Conservation (phyloP, 2,797 vertebrate species). For the Catharus ustulatus region DNA sequence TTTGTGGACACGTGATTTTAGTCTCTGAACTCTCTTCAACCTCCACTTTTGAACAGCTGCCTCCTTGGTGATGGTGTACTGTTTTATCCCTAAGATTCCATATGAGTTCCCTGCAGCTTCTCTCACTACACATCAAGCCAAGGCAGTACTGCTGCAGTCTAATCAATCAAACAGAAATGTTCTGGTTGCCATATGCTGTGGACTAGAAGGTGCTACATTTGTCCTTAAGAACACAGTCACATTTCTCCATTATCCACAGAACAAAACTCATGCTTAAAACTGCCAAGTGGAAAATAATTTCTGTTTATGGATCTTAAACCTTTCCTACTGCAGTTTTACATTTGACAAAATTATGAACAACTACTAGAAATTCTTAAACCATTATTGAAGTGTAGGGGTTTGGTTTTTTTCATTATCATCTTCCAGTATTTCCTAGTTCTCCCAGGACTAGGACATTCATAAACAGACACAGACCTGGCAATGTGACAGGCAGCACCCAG, state of each 20-base stretch:
- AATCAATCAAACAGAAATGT: neutral
- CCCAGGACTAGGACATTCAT: neutral
- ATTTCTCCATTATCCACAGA: neutral
- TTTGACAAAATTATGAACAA: neutral
- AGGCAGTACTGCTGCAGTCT: neutral
- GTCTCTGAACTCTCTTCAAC: neutral
- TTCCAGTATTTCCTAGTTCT: neutral
- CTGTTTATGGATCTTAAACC: neutral
- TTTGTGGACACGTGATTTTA: neutral
- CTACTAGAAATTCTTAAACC: neutral
- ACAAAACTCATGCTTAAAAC: neutral
- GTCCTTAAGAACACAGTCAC: neutral
- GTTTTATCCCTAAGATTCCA: neutral
- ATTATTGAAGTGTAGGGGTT: neutral
- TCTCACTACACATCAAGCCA: neutral
- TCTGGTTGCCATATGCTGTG: neutral
- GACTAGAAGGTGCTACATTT: neutral
- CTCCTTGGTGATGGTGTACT: neutral
- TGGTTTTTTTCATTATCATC: neutral
- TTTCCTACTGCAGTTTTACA: neutral
- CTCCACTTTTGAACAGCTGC: neutral
- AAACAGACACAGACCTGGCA: conserved; percentile 66
- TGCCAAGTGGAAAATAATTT: neutral
- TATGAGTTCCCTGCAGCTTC: neutral
- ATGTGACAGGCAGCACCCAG: conserved; percentile 18